phyloP scores from a whole-genome alignment of 2,113 vertebrate species.

The Myxocyprinus asiaticus region DNA sequence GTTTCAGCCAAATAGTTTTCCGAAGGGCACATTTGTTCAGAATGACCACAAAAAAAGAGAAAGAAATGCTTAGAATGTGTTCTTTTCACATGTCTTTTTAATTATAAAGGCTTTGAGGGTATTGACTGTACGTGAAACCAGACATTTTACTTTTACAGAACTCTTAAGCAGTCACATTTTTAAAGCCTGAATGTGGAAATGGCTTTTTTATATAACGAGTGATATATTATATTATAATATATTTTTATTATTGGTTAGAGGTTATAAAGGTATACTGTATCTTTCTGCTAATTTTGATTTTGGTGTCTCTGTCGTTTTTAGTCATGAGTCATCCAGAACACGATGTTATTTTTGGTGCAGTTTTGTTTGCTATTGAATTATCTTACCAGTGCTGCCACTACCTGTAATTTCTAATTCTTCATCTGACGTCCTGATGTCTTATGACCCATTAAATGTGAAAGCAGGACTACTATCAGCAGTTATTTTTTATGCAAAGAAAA shows the following conservation, averaged over 20 bases:
- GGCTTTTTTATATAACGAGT: neutral
- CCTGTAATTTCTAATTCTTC: conserved; percentile 20
- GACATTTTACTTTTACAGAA: conserved; percentile 16
- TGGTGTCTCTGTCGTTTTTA: neutral
- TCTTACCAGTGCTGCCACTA: neutral
- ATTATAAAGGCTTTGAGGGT: too few species aligned
- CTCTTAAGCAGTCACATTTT: conserved; percentile 31
- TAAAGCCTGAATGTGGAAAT: neutral
- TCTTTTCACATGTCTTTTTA: too few species aligned
- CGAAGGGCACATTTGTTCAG: too few species aligned
- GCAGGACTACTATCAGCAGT: conserved; percentile 28
- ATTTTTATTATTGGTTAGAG: neutral
- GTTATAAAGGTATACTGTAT: neutral
- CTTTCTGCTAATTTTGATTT: neutral
- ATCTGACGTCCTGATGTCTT: conserved; percentile 14
- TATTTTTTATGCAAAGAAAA: conserved; percentile 42
- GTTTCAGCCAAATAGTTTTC: too few species aligned
- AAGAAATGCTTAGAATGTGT: too few species aligned
- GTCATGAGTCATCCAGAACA: neutral
- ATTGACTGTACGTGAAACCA: conserved; percentile 21
- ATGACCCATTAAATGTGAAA: conserved; percentile 45
- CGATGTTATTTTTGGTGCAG: neutral
- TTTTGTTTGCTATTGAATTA: neutral
- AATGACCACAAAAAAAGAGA: too few species aligned
- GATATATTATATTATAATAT: neutral